Base-by-base conservation (phyloP, 2,888 invertebrate genomes). In the Masnerella sp. region DNA sequence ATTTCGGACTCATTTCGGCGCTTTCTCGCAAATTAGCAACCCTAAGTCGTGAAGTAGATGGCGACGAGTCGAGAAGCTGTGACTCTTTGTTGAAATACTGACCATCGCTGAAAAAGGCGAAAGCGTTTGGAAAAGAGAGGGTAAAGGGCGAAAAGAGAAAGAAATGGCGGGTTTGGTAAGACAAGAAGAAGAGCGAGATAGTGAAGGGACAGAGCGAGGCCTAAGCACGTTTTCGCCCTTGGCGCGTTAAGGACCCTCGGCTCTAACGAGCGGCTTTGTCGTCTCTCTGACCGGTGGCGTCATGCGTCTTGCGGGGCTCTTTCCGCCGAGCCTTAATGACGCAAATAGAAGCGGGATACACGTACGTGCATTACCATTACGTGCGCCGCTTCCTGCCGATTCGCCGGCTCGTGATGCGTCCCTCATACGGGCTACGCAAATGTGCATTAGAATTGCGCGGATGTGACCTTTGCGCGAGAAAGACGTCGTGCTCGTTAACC, bases 181-280 rank as follows among this genome's bases (percentile, higher is more conserved):
- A 62, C 74, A 77, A 75, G 76, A 71, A 65, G 64, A 47, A 59
- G 72, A 77, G 76, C 56, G 78, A 79, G 79, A 79, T 79, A 79
- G 72, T 81, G 82, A 81, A 80, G 82, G 83, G 82, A 83, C 67
- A 76, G 83, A 83, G 83, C 77, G 81, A 82, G 83, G 83, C 83
- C 85, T 82, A 83, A 87, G 87, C 87, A 87, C 87, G 87, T 87
- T 87, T 85, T 87, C 87, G 85, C 86, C 87, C 87, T 87, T 87
- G 85, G 86, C 81, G 81, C 78, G 81, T 80, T 83, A 85, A 87
- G 86, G 85, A 86, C 86, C 85, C 87, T 87, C 79, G 81, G 82
- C 82, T 84, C 85, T 87, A 87, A 87, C 87, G 87, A 87, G 86
- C 85, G 81, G 86, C 86, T 87, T 86, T 87, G 87, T 86, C 86